Conservation (phyloP, 1,140 invertebrate species). For the Drosophila ananassae region DNA sequence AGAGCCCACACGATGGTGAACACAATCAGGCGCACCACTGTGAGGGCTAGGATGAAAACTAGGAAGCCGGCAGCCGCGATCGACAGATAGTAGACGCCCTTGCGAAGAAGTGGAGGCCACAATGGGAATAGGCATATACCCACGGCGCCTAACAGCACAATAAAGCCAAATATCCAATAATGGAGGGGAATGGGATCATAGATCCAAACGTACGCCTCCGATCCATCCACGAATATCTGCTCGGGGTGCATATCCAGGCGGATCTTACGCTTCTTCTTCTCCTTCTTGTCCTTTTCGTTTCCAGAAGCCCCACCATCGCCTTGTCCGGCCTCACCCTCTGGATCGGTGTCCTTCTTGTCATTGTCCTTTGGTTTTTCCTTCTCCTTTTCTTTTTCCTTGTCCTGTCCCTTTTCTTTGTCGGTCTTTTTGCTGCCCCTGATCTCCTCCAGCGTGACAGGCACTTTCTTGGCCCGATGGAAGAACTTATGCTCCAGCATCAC, state of each 20-base stretch:
- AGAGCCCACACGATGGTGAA: conserved; percentile 96
- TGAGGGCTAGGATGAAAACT: conserved; percentile 95
- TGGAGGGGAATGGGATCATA: conserved; percentile 99
- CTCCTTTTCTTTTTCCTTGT: conserved; percentile 68
- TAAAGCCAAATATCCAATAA: conserved; percentile 97
- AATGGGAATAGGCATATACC: conserved; percentile 98
- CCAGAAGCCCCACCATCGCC: conserved; percentile 48
- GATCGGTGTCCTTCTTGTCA: conserved; percentile 52
- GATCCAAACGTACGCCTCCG: conserved; percentile 99
- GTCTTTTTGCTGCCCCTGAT: conserved; percentile 84
- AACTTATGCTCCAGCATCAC: conserved; percentile 95
- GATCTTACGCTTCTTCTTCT: conserved; percentile 88
- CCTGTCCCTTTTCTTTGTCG: conserved; percentile 57
- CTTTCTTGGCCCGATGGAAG: conserved; percentile 97
- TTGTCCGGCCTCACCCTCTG: conserved; percentile 45
- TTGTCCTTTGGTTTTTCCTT: conserved; percentile 76
- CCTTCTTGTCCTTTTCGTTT: conserved; percentile 82
- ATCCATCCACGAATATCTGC: conserved; percentile 95
- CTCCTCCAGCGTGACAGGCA: conserved; percentile 91
- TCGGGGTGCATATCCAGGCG: conserved; percentile 98
- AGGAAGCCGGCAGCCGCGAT: conserved; percentile 97
- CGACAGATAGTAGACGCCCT: conserved; percentile 98
- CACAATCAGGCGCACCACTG: conserved; percentile 94
- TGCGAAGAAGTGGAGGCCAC: conserved; percentile 96
- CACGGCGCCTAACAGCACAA: conserved; percentile 96